Evolutionary conservation across 2,113 vertebrate genomes (phyloP).

Genomic region (Sylvilagus bachmani): DNA sequence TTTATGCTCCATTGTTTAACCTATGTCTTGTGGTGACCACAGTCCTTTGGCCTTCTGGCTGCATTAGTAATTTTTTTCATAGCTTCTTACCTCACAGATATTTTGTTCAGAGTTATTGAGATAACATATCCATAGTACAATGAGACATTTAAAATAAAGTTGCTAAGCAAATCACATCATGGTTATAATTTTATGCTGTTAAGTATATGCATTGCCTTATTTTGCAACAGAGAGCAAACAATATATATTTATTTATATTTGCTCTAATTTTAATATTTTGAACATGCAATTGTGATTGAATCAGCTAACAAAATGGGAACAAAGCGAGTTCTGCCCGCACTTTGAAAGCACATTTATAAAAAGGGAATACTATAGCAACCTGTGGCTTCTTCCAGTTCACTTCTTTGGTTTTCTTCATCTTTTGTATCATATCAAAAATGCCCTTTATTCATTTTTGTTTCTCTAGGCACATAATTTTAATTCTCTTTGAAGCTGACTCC

Average conservation of each 20-base stretch:
- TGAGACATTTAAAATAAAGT: constrained; percentile 44
- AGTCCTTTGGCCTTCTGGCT: background rate
- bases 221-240: constrained; percentile 22
- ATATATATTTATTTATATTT: background rate
- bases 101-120: constrained; percentile 30
- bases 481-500: constrained; percentile 67
- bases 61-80: constrained; percentile 15
- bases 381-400: constrained; percentile 37
- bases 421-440: constrained; percentile 60
- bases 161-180: background rate
- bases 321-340: background rate
- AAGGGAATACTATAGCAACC: constrained; percentile 3
- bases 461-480: constrained; percentile 57
- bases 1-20: background rate
- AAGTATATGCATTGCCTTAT: background rate
- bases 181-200: background rate
- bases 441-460: constrained; percentile 71
- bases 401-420: constrained; percentile 53
- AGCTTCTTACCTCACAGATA: constrained; percentile 13
- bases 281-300: background rate
- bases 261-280: constrained; percentile 43
- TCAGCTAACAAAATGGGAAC: background rate
- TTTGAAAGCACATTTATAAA: background rate
- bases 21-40: background rate
- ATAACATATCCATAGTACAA: constrained; percentile 10